Evolutionary conservation across 2,113 vertebrate genomes (phyloP), one percentile per base, ranked within the genome.

Genomic region (Pterocles burchelli): DNA sequence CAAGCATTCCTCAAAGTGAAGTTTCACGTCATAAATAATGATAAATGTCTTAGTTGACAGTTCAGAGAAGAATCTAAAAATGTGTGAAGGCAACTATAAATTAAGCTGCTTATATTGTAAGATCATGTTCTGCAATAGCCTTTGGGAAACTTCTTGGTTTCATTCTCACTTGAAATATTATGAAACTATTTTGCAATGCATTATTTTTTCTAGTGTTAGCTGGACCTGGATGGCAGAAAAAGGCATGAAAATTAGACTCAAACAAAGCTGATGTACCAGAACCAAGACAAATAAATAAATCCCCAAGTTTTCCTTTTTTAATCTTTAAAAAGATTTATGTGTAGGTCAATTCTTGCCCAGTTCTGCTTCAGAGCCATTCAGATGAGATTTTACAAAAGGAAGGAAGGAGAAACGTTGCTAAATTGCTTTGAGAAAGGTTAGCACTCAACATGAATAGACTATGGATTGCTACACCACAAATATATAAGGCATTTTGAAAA

Each of bases 361-460:
- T 93, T 94, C 68, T 93, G 51, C 72, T 92, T 96, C 76, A 89
- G 65, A 96, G 65, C 31, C 38, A 78, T 95, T 96, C 80, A 81
- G 73, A 81, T 83, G 79, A 95, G 52, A 62, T 92, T 94, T 95
- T 90, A 58, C 38, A 85, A 78, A 92, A 68, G 61, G 45, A 88
- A 86, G 33, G 59, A 94, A 92, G 31, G 38, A 91, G 88, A 96
- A 94, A 66, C 41, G 49, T 68, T 90, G 48, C 49, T 92, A 94
- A 95, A 94, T 94, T 93, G 45, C 76, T 95, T 84, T 89, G 68
- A 93, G 88, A 94, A 95, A 96, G 52, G 76, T 94, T 96, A 94
- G 49, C 48, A 75, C 90, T 93, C 65, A 65, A 87, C 68, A 72
- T 89, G 92, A 93, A 93, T 95, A 93, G 94, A 94, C 85, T 94